These are phyloP conservation scores for Myocastor coypus DNA, from an alignment of 2,113 vertebrate genomes.

Conservation along the genomic window DNA sequence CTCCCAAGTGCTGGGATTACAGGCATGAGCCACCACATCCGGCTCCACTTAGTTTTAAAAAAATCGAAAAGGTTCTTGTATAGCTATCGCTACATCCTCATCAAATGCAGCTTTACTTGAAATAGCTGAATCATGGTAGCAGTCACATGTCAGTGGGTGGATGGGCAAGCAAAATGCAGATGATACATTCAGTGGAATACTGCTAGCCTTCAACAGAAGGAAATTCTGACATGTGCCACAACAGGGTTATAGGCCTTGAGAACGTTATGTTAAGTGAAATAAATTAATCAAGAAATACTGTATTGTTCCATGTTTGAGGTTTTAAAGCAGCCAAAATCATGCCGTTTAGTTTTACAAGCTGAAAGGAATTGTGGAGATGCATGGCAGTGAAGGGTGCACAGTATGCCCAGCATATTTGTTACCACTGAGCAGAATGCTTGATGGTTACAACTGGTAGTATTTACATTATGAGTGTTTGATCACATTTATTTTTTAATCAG, in stretches of 20 bases:
- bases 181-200: background rate
- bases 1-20: too few relatives aligned
- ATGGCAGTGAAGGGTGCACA: background rate
- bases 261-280: background rate
- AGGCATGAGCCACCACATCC: too few relatives aligned
- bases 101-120: background rate
- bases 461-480: background rate
- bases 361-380: background rate
- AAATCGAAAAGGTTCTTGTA: background rate
- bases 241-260: background rate
- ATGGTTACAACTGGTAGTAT: background rate
- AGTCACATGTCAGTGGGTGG: background rate
- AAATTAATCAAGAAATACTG: background rate
- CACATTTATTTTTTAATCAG: background rate
- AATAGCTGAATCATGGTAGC: background rate
- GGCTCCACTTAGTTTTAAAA: too few relatives aligned
- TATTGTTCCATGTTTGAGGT: background rate
- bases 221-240: background rate
- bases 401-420: background rate
- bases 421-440: background rate
- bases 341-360: background rate
- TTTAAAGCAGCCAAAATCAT: background rate
- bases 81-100: background rate
- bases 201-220: background rate
- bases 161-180: background rate